Conservation (phyloP, 2,113 vertebrate species). For the Symphodus melops region DNA sequence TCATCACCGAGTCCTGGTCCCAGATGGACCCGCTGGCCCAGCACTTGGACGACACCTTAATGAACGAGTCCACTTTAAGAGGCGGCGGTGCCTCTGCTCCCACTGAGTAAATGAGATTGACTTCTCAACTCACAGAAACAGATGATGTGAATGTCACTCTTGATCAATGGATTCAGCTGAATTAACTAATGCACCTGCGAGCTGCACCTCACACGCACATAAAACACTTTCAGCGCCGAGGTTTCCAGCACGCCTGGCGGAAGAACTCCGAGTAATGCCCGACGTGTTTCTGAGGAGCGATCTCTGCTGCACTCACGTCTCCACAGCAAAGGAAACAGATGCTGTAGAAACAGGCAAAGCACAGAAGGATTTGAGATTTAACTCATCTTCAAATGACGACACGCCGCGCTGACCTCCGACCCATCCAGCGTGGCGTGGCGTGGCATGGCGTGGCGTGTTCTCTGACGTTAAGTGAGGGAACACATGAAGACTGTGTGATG, state of each 20-base stretch:
- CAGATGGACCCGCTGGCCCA: conserved; percentile 22
- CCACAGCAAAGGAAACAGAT: conserved; percentile 15
- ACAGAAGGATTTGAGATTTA: conserved; percentile 36
- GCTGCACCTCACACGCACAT: conserved; percentile 32
- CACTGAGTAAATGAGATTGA: conserved; percentile 56
- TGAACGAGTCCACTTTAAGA: conserved; percentile 52
- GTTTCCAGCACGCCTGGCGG: not conserved
- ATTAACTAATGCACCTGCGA: conserved; percentile 72
- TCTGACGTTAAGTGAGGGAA: conserved; percentile 20
- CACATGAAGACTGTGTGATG: not conserved
- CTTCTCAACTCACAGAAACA: conserved; percentile 63
- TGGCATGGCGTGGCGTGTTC: too few relatives aligned
- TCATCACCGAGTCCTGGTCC: conserved; percentile 24
- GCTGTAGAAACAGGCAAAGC: conserved; percentile 23
- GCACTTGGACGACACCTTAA: conserved; percentile 40
- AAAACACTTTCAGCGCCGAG: conserved; percentile 15
- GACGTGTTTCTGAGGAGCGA: conserved; percentile 7
- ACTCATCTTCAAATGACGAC: conserved; percentile 43
- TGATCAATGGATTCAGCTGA: conserved; percentile 66
- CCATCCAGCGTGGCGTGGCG: conserved; percentile 23
- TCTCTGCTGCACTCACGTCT: conserved; percentile 33
- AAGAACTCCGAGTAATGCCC: conserved; percentile 30
- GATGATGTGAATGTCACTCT: conserved; percentile 59
- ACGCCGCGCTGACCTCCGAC: conserved; percentile 26
- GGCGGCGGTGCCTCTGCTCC: conserved; percentile 25